Conservation (phyloP, 2,888 invertebrate species). For the Chorisops tibialis region DNA sequence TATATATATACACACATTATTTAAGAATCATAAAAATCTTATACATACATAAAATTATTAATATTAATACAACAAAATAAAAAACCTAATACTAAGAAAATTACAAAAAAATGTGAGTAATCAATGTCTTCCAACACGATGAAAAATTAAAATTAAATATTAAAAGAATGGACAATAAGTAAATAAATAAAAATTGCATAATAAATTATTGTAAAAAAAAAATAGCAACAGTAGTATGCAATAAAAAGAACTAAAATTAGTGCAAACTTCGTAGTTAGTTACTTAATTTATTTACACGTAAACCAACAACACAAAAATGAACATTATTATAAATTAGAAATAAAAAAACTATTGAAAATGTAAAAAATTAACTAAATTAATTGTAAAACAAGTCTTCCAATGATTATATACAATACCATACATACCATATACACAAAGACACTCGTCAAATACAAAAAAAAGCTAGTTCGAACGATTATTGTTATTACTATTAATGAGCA, state of each 20-base stretch:
- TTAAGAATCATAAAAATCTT: neutral
- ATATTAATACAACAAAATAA: neutral
- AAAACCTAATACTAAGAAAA: neutral
- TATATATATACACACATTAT: no score
- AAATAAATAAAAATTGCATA: neutral
- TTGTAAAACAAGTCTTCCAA: conserved; percentile 20
- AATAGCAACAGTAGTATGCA: neutral
- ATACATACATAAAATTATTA: neutral
- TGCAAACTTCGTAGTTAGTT: conserved; percentile 13
- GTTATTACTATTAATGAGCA: conserved; percentile 7
- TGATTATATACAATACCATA: no score
- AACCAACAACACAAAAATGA: neutral
- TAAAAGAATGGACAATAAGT: neutral
- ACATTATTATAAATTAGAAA: neutral
- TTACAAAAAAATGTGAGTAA: conserved; percentile 3
- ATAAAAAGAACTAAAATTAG: neutral
- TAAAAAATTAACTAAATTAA: neutral
- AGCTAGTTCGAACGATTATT: conserved; percentile 1
- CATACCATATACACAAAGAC: conserved; percentile 13
- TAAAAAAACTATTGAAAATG: neutral
- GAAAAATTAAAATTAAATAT: neutral
- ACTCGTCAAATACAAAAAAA: neutral
- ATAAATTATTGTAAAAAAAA: neutral
- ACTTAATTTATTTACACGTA: conserved; percentile 2
- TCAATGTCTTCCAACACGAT: conserved; percentile 23